Base-by-base conservation (phyloP, 2,888 invertebrate species). In the Dexiosoma caninum region DNA sequence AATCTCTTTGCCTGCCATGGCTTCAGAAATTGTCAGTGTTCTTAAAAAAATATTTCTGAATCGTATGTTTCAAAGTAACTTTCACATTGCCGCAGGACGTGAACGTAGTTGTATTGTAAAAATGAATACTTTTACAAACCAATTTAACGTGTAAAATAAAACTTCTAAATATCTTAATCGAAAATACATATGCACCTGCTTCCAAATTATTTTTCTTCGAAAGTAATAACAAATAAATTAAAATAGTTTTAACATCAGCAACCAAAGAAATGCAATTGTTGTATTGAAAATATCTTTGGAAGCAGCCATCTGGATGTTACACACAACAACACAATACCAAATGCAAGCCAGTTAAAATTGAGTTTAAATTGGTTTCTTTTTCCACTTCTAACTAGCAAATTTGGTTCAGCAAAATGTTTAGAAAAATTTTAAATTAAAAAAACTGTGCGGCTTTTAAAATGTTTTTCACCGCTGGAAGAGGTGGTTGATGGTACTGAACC, bases 221-320 rank as follows among this genome's bases (percentile, higher is more conserved):
- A 35, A 35, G 35, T 19, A 57, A 37, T 16, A 57, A 64, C 55
- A 71, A 66, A 60, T 19, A 10, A 6, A 53, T 57, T 42, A 16
- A 30, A 78, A 79, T 44, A 64, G 44, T 70, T 75, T 64, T 21
- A 66, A 64, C 70, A 66, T 70, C 75, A 75, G 59, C 70, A 75
- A 66, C 66, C 51, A 16, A 51, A 49, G 27, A 74, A 64, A 37
- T 74, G 64, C 64, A 64, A 40, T 57, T 42, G 0, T 40, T 70
- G 40, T 60, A 19, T 40, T 21, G 53, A 16, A 71, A 60, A 30
- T 40, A 62, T 19, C 57, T 60, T 8, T 32, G 0, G 4, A 42
- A 14, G n/a, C 49, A 49, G 27, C 16, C 57, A 55, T 57, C 2
- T 32, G 21, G 37, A n/a, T n/a, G n/a, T 37, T 37, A 49, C 59